Evolutionary conservation across 2,113 vertebrate species (phyloP).

Genomic region (Oophaga pumilio): DNA sequence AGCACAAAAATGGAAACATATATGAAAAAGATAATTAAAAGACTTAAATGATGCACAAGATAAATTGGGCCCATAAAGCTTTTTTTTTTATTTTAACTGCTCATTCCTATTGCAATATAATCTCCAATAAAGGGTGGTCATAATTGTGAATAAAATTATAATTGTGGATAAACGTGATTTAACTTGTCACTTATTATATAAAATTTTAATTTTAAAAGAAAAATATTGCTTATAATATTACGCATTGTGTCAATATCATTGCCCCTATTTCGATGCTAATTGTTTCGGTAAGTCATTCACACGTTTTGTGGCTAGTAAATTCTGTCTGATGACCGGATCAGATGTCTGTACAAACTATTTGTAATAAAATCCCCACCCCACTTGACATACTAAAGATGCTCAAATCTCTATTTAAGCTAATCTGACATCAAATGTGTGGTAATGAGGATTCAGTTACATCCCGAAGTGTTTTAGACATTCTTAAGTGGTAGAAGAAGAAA

Average conservation of each 20-base stretch:
- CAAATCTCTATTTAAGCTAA: conserved; percentile 54
- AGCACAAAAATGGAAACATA: no score
- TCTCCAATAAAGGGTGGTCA: no score
- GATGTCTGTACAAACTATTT: conserved; percentile 53
- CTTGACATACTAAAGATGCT: conserved; percentile 54
- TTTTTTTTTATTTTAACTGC: no score
- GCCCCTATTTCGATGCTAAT: background rate
- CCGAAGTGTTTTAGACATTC: conserved; percentile 37
- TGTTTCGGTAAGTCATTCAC: conserved; percentile 35
- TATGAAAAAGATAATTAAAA: no score
- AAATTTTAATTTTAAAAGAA: background rate
- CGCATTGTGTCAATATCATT: background rate
- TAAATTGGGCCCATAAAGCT: no score
- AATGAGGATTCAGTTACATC: conserved; percentile 53
- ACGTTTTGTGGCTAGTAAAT: conserved; percentile 40
- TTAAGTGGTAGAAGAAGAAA: background rate
- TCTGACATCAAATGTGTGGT: conserved; percentile 55
- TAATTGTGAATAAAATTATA: no score
- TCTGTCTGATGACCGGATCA: conserved; percentile 48
- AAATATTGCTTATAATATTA: background rate
- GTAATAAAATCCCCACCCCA: conserved; percentile 54
- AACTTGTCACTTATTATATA: background rate
- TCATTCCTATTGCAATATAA: no score
- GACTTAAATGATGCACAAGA: no score
- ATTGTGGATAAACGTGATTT: no score